Percentiles rank a stretch among this genome's conserved stretches.
These are phyloP conservation scores for Echinometra lucunter DNA, from an alignment of 53 echinoderm and acorn worm species.

Conservation along the genomic window DNA sequence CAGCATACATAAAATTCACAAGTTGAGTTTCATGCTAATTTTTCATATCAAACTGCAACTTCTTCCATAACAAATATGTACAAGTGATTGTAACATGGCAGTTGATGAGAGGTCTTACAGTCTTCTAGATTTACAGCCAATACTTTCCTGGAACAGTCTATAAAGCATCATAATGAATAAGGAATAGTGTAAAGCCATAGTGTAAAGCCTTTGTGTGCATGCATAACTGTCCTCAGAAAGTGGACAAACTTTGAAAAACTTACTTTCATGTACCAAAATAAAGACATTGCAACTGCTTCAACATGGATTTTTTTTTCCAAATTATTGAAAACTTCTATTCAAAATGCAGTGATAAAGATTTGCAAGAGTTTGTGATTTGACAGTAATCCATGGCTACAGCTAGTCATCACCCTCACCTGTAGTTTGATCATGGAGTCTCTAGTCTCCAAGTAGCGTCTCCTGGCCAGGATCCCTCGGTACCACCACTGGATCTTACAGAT, in stretches of 20 bases:
- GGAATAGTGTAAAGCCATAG: no score
- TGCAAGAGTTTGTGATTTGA: no score
- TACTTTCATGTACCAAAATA: no score
- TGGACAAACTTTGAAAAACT: no score
- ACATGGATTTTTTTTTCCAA: no score
- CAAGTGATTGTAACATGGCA: background rate
- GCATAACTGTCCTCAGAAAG: no score
- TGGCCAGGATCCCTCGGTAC: constrained; percentile 84
- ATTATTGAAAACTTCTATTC: no score
- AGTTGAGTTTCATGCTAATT: background rate
- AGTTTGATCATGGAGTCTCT: constrained; percentile 80
- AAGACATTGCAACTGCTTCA: no score
- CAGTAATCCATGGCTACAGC: background rate
- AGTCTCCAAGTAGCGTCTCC: constrained; percentile 84
- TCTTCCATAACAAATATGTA: background rate
- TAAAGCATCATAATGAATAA: background rate
- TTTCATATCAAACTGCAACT: background rate
- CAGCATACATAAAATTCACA: background rate
- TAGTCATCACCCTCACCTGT: constrained; percentile 74
- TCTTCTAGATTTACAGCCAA: background rate
- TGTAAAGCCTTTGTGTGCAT: no score
- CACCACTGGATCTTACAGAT: constrained; percentile 91
- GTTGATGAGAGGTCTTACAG: background rate
- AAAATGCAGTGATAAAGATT: no score
- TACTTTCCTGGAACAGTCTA: background rate